phyloP scores from a whole-genome alignment of 2,113 vertebrate species.

The Ancistrus triradiatus region DNA sequence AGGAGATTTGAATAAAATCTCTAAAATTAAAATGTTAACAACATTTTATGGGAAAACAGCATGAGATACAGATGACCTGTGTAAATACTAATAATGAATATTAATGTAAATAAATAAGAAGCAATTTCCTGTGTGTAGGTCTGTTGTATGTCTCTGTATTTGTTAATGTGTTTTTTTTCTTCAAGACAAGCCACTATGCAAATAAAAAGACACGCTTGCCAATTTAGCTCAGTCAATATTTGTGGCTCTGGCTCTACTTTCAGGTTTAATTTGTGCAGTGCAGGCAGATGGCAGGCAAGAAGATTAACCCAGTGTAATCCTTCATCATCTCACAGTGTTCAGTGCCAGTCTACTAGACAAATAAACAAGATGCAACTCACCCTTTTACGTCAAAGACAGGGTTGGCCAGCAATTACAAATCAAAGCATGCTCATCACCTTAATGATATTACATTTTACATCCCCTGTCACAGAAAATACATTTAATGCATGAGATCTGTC shows the following conservation, averaged over 20 bases:
- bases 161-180: too few relatives aligned
- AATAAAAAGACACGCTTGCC: constrained; percentile 46
- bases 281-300: constrained; percentile 66
- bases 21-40: too few relatives aligned
- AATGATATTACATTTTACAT: constrained; percentile 5
- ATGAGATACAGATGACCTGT: too few relatives aligned
- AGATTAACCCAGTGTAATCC: constrained; percentile 74
- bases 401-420: neutral
- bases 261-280: constrained; percentile 62
- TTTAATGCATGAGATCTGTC: neutral
- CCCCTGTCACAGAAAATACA: neutral
- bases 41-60: too few relatives aligned
- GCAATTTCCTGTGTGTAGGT: too few relatives aligned
- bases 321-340: constrained; percentile 67
- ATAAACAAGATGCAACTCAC: constrained; percentile 31
- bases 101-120: too few relatives aligned
- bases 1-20: too few relatives aligned
- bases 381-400: constrained; percentile 6
- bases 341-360: constrained; percentile 52
- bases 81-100: too few relatives aligned
- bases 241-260: constrained; percentile 45
- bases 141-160: too few relatives aligned
- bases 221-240: constrained; percentile 48
- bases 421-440: neutral
- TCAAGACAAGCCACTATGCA: neutral